Evolutionary conservation across 2,113 vertebrate genomes (phyloP).

Genomic region (Cyrtonyx montezumae): DNA sequence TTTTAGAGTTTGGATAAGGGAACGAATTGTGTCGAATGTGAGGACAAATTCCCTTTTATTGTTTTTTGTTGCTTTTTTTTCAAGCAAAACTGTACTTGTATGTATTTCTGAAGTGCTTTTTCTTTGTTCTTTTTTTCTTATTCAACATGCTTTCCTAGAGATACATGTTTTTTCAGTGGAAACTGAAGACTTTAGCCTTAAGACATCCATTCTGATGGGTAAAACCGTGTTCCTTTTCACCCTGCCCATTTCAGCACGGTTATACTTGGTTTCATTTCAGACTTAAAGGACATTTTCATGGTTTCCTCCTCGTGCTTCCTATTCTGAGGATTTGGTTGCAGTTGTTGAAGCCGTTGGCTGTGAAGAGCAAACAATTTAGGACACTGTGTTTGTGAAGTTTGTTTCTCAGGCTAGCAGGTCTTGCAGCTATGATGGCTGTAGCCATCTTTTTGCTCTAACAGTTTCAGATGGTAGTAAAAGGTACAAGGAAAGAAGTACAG

Average conservation of each 20-base stretch:
- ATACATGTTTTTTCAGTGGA: neutral
- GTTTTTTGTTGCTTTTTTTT: neutral
- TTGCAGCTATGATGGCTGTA: neutral
- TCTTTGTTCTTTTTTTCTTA: neutral
- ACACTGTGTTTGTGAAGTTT: neutral
- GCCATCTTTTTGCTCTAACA: neutral
- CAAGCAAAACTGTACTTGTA: neutral
- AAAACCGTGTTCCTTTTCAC: neutral
- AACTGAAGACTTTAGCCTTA: neutral
- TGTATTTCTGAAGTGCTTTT: neutral
- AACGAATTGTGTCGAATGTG: neutral
- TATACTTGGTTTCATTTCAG: neutral
- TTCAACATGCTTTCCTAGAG: neutral
- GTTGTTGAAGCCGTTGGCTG: neutral
- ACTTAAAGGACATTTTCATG: neutral
- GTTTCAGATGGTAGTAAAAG: neutral
- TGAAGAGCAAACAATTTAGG: neutral
- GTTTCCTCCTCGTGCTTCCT: neutral
- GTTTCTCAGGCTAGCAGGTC: neutral
- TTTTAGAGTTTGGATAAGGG: neutral
- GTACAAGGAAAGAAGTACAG: neutral
- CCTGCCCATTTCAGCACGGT: accelerated
- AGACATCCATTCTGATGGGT: neutral
- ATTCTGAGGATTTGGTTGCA: neutral
- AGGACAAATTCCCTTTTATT: neutral